Percentiles rank a stretch among this genome's conserved stretches.
phyloP scores from a whole-genome alignment of 2,797 vertebrate genomes.

The Dromococcyx pavoninus region DNA sequence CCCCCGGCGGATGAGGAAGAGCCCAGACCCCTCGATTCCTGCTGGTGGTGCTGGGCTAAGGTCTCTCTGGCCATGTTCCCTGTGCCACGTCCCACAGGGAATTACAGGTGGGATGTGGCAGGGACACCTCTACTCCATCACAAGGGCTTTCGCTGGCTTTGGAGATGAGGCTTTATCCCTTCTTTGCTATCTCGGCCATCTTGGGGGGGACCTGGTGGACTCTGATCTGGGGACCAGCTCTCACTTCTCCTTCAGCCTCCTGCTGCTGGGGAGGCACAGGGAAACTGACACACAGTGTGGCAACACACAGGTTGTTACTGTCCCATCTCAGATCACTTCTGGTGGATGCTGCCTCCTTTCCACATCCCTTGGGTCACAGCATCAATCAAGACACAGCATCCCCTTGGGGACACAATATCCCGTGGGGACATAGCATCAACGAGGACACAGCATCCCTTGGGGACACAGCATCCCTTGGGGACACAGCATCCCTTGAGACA shows the following conservation, averaged over 20 bases:
- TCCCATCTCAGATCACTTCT: neutral
- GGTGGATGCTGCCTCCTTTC: neutral
- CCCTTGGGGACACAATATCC: neutral
- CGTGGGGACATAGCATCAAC: neutral
- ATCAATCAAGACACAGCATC: neutral
- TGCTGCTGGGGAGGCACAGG: neutral
- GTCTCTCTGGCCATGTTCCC: rapidly evolving
- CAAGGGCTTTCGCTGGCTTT: neutral
- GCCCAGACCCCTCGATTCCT: neutral
- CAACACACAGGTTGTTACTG: neutral
- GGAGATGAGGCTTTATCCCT: neutral
- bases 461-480: neutral
- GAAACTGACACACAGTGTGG: neutral
- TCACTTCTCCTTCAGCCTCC: neutral
- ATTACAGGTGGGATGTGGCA: neutral
- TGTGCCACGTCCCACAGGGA: neutral
- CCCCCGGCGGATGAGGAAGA: neutral
- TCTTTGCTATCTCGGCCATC: neutral
- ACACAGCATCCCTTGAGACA: neutral
- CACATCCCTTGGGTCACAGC: neutral
- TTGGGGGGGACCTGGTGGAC: neutral
- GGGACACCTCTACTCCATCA: neutral
- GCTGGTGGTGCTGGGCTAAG: neutral
- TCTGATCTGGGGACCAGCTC: conserved; percentile 46
- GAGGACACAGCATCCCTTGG: neutral